Evolutionary conservation across 2,113 vertebrate genomes (phyloP).

Genomic region (Picathartes gymnocephalus): DNA sequence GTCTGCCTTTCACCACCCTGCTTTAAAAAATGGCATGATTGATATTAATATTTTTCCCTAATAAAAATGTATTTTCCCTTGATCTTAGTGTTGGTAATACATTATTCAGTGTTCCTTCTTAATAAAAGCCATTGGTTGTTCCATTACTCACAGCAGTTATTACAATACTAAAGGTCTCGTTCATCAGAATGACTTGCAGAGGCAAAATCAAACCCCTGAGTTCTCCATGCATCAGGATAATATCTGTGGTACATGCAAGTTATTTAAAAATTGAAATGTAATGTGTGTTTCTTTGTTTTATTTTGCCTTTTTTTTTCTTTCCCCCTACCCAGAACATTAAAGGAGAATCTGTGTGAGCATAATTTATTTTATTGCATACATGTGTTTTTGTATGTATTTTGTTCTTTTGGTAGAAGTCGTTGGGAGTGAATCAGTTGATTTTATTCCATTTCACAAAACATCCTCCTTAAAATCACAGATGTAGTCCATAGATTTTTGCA

Average conservation of each 20-base stretch:
- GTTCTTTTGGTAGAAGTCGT: neutral
- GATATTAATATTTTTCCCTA: conserved; percentile 40
- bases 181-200: conserved; percentile 38
- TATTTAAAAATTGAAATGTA: neutral
- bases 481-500: neutral
- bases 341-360: neutral
- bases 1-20: neutral
- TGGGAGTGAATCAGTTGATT: neutral
- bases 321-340: neutral
- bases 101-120: conserved; percentile 64
- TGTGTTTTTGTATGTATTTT: neutral
- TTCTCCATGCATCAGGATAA: neutral
- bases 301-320: accelerated
- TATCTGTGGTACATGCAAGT: neutral
- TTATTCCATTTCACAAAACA: neutral
- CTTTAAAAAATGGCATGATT: neutral
- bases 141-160: conserved; percentile 53
- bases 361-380: neutral
- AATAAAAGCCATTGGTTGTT: conserved; percentile 47
- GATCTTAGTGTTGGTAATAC: conserved; percentile 44
- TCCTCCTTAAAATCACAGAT: neutral
- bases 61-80: conserved; percentile 40
- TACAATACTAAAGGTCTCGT: conserved; percentile 32
- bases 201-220: conserved; percentile 14
- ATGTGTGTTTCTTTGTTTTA: neutral